These are phyloP conservation scores for Synaphobranchus kaupii DNA, from an alignment of 2,797 vertebrate genomes.

Conservation along the genomic window DNA sequence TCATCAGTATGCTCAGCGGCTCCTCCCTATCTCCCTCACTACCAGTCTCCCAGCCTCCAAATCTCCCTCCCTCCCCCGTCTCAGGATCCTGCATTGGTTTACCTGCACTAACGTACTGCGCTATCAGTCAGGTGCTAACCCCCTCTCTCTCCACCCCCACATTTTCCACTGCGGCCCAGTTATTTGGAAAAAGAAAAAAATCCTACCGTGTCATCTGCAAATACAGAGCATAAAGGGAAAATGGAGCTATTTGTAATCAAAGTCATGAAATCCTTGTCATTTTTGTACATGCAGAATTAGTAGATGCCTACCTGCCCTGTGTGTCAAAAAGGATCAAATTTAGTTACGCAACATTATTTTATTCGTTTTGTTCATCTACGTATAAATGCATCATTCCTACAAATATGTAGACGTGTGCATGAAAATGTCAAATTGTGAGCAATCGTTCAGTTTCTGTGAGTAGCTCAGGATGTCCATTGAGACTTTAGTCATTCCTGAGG, in stretches of 20 bases:
- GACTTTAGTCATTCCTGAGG: background rate
- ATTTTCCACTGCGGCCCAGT: background rate
- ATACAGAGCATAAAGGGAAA: background rate
- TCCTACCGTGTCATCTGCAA: background rate
- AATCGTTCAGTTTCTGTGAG: background rate
- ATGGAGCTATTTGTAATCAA: background rate
- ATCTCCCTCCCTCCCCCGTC: conserved; percentile 14
- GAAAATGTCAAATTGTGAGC: background rate
- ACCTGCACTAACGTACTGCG: conserved; percentile 48
- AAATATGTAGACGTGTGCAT: background rate
- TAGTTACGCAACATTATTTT: background rate
- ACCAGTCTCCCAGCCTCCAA: conserved; percentile 37
- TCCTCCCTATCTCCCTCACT: conserved; percentile 42
- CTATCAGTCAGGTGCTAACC: conserved; percentile 24
- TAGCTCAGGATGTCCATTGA: background rate
- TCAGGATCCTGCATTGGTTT: conserved; percentile 52
- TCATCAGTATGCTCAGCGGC: conserved; percentile 69
- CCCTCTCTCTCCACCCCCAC: background rate
- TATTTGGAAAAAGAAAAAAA: background rate
- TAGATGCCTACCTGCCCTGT: background rate
- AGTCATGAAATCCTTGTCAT: background rate
- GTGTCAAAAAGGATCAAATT: background rate
- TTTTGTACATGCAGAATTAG: background rate
- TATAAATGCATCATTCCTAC: background rate
- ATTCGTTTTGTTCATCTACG: background rate